Percentiles rank a stretch among this genome's conserved stretches.
Conservation (phyloP, 2,888 invertebrate genomes). For the Rutpela maculata region DNA sequence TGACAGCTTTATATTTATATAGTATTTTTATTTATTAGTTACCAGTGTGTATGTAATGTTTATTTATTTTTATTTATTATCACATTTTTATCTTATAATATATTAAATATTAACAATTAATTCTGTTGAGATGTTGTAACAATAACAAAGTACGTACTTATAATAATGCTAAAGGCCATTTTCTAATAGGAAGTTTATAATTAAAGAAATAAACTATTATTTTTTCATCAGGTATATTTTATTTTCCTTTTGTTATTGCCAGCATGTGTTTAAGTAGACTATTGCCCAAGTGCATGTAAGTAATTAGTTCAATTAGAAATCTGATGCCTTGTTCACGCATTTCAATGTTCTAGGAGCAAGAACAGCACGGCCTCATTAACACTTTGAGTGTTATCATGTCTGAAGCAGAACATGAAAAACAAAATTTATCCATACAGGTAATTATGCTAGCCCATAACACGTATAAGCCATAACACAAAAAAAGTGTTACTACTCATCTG, state of each 20-base stretch:
- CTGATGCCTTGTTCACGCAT: not conserved
- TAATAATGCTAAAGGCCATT: not conserved
- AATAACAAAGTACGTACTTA: not conserved
- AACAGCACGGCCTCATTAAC: slow-evolving; percentile 17
- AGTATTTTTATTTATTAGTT: not conserved
- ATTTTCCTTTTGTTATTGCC: slow-evolving; percentile 31
- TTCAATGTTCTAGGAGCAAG: slow-evolving; percentile 8
- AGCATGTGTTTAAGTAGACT: slow-evolving; percentile 33
- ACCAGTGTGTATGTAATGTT: not conserved
- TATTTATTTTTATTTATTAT: slow-evolving; percentile 9
- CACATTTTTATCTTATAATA: not conserved
- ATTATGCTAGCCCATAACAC: too few species aligned
- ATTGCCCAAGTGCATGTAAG: slow-evolving; percentile 33
- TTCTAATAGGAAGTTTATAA: slow-evolving; percentile 12
- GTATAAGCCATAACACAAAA: too few species aligned
- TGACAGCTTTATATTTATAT: not conserved
- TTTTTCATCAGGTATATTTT: slow-evolving; percentile 32
- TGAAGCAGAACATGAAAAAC: not conserved
- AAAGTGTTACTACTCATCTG: too few species aligned
- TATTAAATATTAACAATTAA: not conserved
- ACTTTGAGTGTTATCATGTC: slow-evolving; percentile 4
- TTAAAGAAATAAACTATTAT: slow-evolving; percentile 30
- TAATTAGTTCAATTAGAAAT: slow-evolving; percentile 4
- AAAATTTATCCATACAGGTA: slow-evolving; percentile 50
- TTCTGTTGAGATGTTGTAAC: not conserved